phyloP scores from a whole-genome alignment of 2,888 invertebrate genomes.

The Rhaphigaster nebulosa region DNA sequence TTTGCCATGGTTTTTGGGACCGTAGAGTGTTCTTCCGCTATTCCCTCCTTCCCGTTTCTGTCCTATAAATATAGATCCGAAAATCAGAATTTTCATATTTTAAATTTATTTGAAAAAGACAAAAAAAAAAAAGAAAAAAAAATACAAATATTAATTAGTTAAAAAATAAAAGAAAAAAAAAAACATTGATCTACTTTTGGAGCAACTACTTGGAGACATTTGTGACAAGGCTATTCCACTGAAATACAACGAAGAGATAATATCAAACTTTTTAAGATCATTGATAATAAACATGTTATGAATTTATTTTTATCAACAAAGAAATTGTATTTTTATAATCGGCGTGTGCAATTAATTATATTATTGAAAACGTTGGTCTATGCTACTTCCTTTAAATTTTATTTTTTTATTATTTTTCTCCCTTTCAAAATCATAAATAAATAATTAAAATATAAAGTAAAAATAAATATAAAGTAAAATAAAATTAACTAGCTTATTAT shows the following conservation, averaged over 20 bases:
- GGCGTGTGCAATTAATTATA: too few relatives aligned
- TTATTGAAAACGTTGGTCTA: too few relatives aligned
- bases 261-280: too few relatives aligned
- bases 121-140: too few relatives aligned
- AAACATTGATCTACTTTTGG: background rate
- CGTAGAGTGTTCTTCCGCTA: slow-evolving; percentile 39
- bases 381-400: too few relatives aligned
- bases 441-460: too few relatives aligned
- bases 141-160: slow-evolving; percentile 9
- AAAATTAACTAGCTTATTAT: too few relatives aligned
- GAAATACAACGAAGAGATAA: background rate
- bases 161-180: background rate
- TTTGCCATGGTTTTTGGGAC: slow-evolving; percentile 46
- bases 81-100: background rate
- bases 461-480: too few relatives aligned
- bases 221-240: slow-evolving; percentile 57
- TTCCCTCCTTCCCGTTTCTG: slow-evolving; percentile 53
- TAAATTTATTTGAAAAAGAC: background rate
- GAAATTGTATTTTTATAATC: too few relatives aligned
- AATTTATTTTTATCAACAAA: background rate
- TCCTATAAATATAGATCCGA: slow-evolving; percentile 42
- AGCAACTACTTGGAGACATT: slow-evolving; percentile 19
- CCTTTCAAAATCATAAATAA: too few relatives aligned
- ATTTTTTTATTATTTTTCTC: too few relatives aligned
- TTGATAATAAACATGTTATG: too few relatives aligned